These are phyloP conservation scores for Spilogale gracilis DNA, from an alignment of 2,113 vertebrate species.

Conservation along the genomic window DNA sequence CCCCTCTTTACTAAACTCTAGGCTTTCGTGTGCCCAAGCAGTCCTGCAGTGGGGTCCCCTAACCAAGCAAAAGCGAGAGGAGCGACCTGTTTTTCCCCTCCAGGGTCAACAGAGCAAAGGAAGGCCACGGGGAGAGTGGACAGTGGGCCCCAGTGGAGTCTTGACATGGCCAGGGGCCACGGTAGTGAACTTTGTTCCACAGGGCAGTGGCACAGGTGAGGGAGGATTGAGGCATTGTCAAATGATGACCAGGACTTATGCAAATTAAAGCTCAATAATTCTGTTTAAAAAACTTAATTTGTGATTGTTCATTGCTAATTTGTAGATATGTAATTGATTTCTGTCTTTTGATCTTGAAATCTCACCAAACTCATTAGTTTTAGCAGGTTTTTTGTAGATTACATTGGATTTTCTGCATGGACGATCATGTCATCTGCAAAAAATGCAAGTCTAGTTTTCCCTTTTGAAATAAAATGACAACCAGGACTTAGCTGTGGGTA, in stretches of 20 bases:
- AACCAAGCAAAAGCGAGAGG: not conserved
- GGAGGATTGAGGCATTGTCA: fast-evolving
- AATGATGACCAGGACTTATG: not conserved
- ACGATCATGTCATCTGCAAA: not conserved
- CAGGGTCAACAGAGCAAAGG: not conserved
- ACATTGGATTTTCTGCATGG: not conserved
- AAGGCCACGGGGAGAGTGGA: not conserved
- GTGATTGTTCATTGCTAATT: not conserved
- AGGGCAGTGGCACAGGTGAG: not conserved
- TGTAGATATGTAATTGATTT: not conserved
- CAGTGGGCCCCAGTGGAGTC: not conserved
- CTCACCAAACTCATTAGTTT: not conserved
- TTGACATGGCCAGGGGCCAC: not conserved
- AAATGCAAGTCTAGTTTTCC: not conserved
- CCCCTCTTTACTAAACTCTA: not conserved
- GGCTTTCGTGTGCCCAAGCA: not conserved
- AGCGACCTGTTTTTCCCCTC: not conserved
- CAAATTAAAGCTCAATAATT: not conserved
- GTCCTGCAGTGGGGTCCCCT: not conserved
- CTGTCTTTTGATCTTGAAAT: not conserved
- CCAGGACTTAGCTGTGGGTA: not conserved
- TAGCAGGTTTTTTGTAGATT: not conserved
- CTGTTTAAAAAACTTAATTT: not conserved
- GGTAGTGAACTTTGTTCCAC: not conserved
- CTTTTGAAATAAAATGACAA: slow-evolving; percentile 36